Conservation (phyloP, 2,888 invertebrate genomes). For the Meteorus cinctellus region DNA sequence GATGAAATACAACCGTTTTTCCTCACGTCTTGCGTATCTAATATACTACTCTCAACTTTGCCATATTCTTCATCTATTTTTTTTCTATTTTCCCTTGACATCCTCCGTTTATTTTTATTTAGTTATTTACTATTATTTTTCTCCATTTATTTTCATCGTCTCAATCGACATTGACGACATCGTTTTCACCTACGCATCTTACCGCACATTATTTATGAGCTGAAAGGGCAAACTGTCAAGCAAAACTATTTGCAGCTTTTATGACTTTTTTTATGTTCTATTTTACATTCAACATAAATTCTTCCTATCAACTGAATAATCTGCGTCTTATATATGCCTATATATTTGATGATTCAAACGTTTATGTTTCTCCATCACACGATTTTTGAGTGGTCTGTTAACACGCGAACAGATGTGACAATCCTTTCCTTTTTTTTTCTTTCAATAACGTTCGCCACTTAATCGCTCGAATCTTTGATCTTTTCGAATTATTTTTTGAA, state of each 20-base stretch:
- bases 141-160: slow-evolving; percentile 16
- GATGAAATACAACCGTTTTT: slow-evolving; percentile 33
- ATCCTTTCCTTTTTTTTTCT: too few relatives aligned
- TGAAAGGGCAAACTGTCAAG: background rate
- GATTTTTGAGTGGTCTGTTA: too few relatives aligned
- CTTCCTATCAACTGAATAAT: background rate
- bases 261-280: background rate
- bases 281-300: slow-evolving; percentile 9
- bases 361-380: background rate
- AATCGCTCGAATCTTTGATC: too few relatives aligned
- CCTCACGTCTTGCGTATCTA: background rate
- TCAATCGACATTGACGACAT: slow-evolving; percentile 13
- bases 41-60: background rate
- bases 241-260: background rate
- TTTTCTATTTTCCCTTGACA: background rate
- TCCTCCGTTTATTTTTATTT: slow-evolving; percentile 1
- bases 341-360: background rate
- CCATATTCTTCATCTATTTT: slow-evolving; percentile 5
- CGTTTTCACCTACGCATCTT: slow-evolving; percentile 32
- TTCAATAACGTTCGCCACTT: too few relatives aligned
- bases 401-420: too few relatives aligned
- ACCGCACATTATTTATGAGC: slow-evolving; percentile 10
- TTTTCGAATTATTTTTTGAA: too few relatives aligned
- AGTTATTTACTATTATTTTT: slow-evolving; percentile 14
- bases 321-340: background rate